Conservation (phyloP, 2,888 invertebrate genomes). For the Cheilosia scutellata region DNA sequence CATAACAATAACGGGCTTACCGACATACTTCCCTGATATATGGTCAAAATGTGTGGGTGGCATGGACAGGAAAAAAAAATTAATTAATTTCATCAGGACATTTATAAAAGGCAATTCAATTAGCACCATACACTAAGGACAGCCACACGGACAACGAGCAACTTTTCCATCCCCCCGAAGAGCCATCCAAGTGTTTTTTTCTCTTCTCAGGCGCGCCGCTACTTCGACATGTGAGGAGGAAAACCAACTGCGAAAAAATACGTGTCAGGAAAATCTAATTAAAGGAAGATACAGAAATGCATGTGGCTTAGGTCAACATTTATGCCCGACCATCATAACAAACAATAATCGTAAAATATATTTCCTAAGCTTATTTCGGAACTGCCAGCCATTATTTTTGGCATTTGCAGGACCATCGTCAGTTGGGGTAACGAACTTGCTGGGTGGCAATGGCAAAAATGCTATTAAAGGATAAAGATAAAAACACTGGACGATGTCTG, state of each 20-base stretch:
- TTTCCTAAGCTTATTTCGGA: slow-evolving; percentile 60
- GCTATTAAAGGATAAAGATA: slow-evolving; percentile 51
- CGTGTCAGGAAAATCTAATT: slow-evolving; percentile 76
- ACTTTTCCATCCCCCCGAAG: slow-evolving; percentile 31
- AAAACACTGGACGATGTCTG: slow-evolving; percentile 35
- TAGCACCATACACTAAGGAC: slow-evolving; percentile 62
- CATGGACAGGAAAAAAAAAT: slow-evolving; percentile 37
- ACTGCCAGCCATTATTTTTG: slow-evolving; percentile 46
- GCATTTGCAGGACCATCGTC: slow-evolving; percentile 43
- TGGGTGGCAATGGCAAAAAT: slow-evolving; percentile 26
- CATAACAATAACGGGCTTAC: slow-evolving; percentile 52
- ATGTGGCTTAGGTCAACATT: slow-evolving; percentile 65
- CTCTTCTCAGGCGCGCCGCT: not conserved
- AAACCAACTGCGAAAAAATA: slow-evolving; percentile 45
- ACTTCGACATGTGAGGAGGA: slow-evolving; percentile 40
- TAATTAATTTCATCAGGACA: slow-evolving; percentile 68
- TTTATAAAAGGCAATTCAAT: slow-evolving; percentile 71
- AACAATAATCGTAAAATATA: slow-evolving; percentile 74
- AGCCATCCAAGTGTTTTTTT: not conserved
- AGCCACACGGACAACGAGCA: slow-evolving; percentile 18
- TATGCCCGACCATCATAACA: slow-evolving; percentile 71
- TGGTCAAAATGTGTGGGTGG: slow-evolving; percentile 35
- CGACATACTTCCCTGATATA: slow-evolving; percentile 64
- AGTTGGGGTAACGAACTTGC: slow-evolving; percentile 42
- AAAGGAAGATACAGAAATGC: slow-evolving; percentile 72